Percentiles rank a stretch among this genome's conserved stretches.
These are phyloP conservation scores for Acanthiza pusilla DNA, from an alignment of 2,797 vertebrate genomes.

Conservation along the genomic window DNA sequence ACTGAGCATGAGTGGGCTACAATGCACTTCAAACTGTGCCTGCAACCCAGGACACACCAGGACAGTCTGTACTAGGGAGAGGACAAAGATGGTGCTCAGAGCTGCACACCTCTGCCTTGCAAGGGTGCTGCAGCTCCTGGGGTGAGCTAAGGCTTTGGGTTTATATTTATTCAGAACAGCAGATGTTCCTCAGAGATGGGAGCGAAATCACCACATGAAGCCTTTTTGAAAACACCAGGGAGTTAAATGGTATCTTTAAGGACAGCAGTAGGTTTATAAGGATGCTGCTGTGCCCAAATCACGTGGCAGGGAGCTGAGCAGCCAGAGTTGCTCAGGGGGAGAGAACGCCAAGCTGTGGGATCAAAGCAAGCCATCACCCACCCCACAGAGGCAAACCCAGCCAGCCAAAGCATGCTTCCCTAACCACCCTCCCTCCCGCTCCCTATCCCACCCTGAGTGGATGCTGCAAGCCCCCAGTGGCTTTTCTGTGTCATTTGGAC, in stretches of 20 bases:
- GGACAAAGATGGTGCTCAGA: not conserved
- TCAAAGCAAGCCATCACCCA: not conserved
- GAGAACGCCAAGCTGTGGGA: accelerated
- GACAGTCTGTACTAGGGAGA: not conserved
- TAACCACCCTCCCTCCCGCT: accelerated
- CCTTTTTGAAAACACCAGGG: not conserved
- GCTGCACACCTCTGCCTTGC: not conserved
- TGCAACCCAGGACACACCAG: not conserved
- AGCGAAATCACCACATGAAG: not conserved
- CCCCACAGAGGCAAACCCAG: not conserved
- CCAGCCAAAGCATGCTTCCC: not conserved
- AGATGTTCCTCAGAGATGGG: not conserved
- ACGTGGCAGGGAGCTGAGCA: not conserved
- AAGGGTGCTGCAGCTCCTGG: not conserved
- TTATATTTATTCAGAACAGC: not conserved
- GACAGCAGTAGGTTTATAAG: not conserved
- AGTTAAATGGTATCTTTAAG: constrained; percentile 18
- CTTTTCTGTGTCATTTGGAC: not conserved
- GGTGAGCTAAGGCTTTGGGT: not conserved
- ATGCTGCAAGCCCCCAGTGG: not conserved
- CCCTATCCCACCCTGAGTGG: not conserved
- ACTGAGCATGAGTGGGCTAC: accelerated
- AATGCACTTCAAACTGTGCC: not conserved
- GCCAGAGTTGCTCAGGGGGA: not conserved
- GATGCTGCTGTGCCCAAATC: constrained; percentile 10